Base-by-base conservation (phyloP, 2,797 vertebrate genomes). In the Macropodus opercularis region DNA sequence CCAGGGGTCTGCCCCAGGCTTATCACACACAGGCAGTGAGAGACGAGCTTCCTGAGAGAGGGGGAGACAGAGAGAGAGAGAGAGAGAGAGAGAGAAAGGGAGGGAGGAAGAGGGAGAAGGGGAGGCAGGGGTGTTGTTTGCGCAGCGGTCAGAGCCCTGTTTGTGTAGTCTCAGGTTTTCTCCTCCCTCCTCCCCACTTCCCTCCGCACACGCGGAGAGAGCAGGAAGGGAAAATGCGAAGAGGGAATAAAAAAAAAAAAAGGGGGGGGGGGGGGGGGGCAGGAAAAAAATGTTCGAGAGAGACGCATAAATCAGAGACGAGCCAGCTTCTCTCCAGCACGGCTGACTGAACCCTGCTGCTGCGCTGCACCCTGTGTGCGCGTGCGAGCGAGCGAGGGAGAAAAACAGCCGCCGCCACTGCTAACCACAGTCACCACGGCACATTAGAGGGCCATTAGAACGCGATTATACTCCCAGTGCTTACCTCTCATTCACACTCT, bases 391-490 rank as follows among this genome's bases (percentile, higher is more conserved):
- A 39, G 53, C 0, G 39, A 42, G 63, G 42, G 80, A 80, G 79
- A 84, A 88, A 83, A 87, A 85, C 83, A 85, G 85, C 85, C 83
- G 73, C 85, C 83, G 82, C 87, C 85, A 79, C 87, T 83, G 85
- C 89, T 88, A 90, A 91, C 89, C 88, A 87, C 89, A 89, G 87
- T 85, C 88, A 90, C 89, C 89, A 88, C 81, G 88, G 88, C 88
- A 91, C 88, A 91, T 91, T 90, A 91, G 88, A 90, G 88, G 85
- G 85, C 89, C 87, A 91, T 91, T 91, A 90, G 87, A 91, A 90
- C 82, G 70, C 87, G 84, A 91, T 91, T 91, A 91, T 87, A 85
- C 88, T 88, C 87, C 88, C 87, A 88, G 88, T 83, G 88, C 89
- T 91, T 90, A 90, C 89, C 85, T 89, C 89, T 88, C 87, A 82